Percentiles rank a stretch among this genome's conserved stretches.
These are phyloP conservation scores for Mechanitis messenoides DNA, from an alignment of 2,888 invertebrate genomes.

Conservation along the genomic window DNA sequence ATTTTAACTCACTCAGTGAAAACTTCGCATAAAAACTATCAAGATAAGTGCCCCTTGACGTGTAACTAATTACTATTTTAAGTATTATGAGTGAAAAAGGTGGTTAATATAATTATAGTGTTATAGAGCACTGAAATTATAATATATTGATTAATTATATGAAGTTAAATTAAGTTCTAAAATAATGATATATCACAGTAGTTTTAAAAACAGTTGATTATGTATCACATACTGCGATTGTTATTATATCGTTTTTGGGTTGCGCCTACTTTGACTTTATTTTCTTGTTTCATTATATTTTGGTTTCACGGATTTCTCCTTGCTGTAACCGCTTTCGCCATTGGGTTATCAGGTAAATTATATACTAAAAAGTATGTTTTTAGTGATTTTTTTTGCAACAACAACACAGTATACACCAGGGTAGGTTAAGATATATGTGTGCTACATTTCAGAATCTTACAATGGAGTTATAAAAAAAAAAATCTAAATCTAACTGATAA, in stretches of 20 bases:
- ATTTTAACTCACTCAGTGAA: too few relatives aligned
- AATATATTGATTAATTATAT: not conserved
- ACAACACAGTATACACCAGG: too few relatives aligned
- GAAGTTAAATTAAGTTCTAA: not conserved
- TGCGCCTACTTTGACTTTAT: constrained; percentile 82
- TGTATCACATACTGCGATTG: constrained; percentile 68
- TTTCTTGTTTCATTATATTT: constrained; percentile 85
- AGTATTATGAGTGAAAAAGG: too few relatives aligned
- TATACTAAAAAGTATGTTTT: not conserved
- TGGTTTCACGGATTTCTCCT: constrained; percentile 89
- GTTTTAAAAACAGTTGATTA: constrained; percentile 27
- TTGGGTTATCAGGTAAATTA: constrained; percentile 82
- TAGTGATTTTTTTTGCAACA: not conserved
- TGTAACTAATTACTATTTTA: too few relatives aligned
- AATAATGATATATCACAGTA: constrained; percentile 17
- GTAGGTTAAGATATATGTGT: too few relatives aligned
- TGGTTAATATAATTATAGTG: too few relatives aligned
- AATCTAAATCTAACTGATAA: too few relatives aligned
- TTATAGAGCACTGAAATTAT: not conserved
- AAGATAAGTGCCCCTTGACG: too few relatives aligned
- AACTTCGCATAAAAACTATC: too few relatives aligned
- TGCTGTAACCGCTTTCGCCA: constrained; percentile 81
- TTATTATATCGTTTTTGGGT: constrained; percentile 86
- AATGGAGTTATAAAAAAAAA: too few relatives aligned
- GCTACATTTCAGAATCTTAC: too few relatives aligned